Percentiles rank a stretch among this genome's conserved stretches.
phyloP scores from a whole-genome alignment of 2,888 invertebrate species.

The Schizaphis graminum region DNA sequence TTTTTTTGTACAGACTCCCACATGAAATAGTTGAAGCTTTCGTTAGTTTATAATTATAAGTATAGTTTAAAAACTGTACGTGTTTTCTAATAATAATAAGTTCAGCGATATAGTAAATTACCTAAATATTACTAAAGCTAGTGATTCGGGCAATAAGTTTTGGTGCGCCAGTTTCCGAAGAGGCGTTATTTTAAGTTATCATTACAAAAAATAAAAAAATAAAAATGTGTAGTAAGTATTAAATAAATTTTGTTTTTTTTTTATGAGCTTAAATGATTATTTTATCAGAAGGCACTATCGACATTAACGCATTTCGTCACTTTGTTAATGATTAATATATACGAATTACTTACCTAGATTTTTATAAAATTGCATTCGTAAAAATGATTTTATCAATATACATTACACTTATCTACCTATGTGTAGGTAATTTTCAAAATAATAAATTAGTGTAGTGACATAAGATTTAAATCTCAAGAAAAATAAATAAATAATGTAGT shows the following conservation, averaged over 20 bases:
- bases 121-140: conserved; percentile 17
- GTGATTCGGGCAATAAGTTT: conserved; percentile 58
- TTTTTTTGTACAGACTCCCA: neutral
- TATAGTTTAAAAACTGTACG: neutral
- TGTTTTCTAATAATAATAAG: conserved; percentile 48
- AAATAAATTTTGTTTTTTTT: neutral
- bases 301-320: neutral
- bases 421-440: neutral
- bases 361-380: neutral
- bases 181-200: conserved; percentile 49
- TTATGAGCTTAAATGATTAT: neutral
- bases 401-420: neutral
- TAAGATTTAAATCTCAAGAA: neutral
- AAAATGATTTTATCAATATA: neutral
- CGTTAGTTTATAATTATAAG: neutral
- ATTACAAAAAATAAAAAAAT: neutral
- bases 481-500: neutral
- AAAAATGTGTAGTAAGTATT: neutral
- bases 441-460: neutral
- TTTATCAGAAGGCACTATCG: neutral
- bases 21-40: neutral
- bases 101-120: conserved; percentile 44
- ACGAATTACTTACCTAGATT: neutral
- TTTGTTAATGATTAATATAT: neutral
- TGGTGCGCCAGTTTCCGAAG: conserved; percentile 24